These are phyloP conservation scores for Neria commutata DNA, from an alignment of 2,888 invertebrate species.

Conservation along the genomic window DNA sequence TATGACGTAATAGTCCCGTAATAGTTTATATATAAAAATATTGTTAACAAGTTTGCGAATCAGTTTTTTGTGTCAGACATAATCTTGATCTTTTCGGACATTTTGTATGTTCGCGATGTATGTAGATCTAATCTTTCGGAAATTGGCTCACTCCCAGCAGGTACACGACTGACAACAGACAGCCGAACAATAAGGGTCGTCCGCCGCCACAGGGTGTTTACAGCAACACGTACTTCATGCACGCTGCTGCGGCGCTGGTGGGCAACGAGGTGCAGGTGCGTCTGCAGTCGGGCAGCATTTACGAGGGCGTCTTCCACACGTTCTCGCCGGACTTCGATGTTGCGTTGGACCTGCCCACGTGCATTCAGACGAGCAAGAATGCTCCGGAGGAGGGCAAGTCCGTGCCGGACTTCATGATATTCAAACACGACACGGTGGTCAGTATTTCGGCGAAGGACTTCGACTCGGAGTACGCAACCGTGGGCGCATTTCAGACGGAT, in stretches of 20 bases:
- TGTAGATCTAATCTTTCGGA: too few species aligned
- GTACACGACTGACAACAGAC: slow-evolving; percentile 55
- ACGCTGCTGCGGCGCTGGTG: slow-evolving; percentile 83
- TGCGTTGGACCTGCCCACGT: slow-evolving; percentile 86
- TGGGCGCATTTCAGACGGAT: slow-evolving; percentile 88
- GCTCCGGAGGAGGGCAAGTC: slow-evolving; percentile 52
- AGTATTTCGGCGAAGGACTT: slow-evolving; percentile 82
- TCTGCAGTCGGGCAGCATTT: slow-evolving; percentile 81
- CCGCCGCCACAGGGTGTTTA: slow-evolving; percentile 83
- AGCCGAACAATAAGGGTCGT: slow-evolving; percentile 65
- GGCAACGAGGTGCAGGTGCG: slow-evolving; percentile 82
- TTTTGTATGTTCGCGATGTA: too few species aligned
- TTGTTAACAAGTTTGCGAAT: too few species aligned
- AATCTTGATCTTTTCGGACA: too few species aligned
- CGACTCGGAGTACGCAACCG: slow-evolving; percentile 87
- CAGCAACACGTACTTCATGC: slow-evolving; percentile 88
- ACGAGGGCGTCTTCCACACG: slow-evolving; percentile 89
- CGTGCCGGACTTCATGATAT: slow-evolving; percentile 64
- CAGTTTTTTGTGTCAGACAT: too few species aligned
- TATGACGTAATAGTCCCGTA: too few species aligned
- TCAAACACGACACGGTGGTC: slow-evolving; percentile 84
- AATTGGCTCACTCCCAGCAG: slow-evolving; percentile 36
- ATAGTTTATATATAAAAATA: too few species aligned
- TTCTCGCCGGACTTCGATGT: slow-evolving; percentile 88
- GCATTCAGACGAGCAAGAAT: slow-evolving; percentile 60